Base-by-base conservation (phyloP, 2,888 invertebrate genomes). In the Andrena bicolor region DNA sequence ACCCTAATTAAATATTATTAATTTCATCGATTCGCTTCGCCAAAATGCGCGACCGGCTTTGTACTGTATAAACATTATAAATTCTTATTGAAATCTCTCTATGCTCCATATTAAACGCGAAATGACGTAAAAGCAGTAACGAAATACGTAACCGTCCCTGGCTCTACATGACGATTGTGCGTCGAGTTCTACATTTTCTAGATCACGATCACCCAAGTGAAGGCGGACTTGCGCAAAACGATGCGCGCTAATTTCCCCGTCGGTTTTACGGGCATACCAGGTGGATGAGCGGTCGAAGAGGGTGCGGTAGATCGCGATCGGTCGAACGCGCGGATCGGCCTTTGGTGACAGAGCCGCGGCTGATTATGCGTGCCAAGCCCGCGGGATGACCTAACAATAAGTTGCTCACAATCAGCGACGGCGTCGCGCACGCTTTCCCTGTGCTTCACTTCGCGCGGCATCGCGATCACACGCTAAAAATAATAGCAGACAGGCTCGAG, bases 291-390 rank as follows among this genome's bases (percentile, higher is more conserved):
- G 69, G 75, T 58, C 35, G 68, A 74, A 41, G 32, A 84, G 85
- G 90, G 90, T 89, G 90, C 91, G 91, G 90, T 86, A 66, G 69
- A 86, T 86, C 83, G 82, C 76, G 85, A 87, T 82, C 82, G 58
- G 66, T 35, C 80, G 72, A 78, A 68, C 79, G 64, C 51, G 70
- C 71, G 70, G 72, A 72, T 80, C 82, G 80, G 81, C 74, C 80
- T 86, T 84, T 82, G 83, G 86, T 87, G 90, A 91, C 90, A 87
- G 91, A 90, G 84, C 80, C 75, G 74, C 79, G 82, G 76, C 65
- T 86, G 82, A 88, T 90, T 90, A 90, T 89, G 86, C 90, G 86
- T 81, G 91, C 91, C 91, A 90, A 91, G 91, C 91, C 91, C 65
- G 91, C 76, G 84, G 69, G 84, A 90, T 89, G 91, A 91, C 84